Conservation (phyloP, 2,113 vertebrate genomes). For the Protobothrops flavoviridis region DNA sequence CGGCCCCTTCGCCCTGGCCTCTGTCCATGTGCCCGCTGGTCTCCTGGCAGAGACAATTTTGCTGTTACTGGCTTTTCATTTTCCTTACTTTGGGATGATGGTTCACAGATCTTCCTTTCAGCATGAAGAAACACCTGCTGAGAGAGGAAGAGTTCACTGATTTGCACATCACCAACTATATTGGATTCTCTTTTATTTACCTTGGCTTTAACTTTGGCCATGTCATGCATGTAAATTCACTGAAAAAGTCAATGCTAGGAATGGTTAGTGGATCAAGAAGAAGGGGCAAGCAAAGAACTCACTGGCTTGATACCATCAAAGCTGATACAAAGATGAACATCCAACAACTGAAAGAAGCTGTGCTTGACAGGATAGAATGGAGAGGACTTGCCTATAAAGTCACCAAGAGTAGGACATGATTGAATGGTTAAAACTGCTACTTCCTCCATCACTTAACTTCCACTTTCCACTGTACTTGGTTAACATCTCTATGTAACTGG, state of each 20-base stretch:
- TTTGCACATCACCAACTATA: neutral
- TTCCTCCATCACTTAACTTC: neutral
- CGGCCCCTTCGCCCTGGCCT: neutral
- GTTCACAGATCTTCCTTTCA: neutral
- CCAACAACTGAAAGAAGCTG: neutral
- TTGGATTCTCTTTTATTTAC: neutral
- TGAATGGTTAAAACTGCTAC: neutral
- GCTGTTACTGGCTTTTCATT: neutral
- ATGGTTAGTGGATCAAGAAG: neutral
- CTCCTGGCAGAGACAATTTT: neutral
- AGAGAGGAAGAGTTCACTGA: neutral
- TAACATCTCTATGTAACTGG: neutral
- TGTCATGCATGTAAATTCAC: neutral
- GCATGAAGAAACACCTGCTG: conserved; percentile 56
- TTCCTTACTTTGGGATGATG: neutral
- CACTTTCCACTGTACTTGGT: neutral
- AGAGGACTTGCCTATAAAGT: neutral
- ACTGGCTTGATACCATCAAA: neutral
- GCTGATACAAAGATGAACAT: neutral
- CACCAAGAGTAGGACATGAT: neutral
- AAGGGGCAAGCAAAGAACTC: neutral
- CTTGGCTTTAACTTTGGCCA: neutral
- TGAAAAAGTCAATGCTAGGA: neutral
- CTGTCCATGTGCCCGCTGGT: neutral
- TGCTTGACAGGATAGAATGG: neutral